Base-by-base conservation (phyloP, 2,888 invertebrate genomes). In the Andrena marginata region DNA sequence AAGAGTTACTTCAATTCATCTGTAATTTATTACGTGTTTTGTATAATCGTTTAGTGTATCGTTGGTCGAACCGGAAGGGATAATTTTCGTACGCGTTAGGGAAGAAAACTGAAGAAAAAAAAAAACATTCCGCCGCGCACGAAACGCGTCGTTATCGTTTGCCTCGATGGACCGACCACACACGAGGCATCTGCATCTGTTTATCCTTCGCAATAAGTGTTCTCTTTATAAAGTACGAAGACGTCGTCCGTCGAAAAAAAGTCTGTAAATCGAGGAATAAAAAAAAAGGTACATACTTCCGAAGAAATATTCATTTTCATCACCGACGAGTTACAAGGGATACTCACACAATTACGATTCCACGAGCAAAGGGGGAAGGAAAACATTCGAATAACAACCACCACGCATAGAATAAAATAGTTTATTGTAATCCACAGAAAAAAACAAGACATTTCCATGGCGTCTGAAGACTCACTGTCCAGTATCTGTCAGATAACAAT, bases 401-500 rank as follows among this genome's bases (percentile, higher is more conserved):
- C 42, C n/a, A 4, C 31, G 29, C 10, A 7, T 82, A 93, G 93
- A 93, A 93, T 93, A 93, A 93, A 93, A 93, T 93, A 93, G 93
- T 93, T 93, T 93, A 93, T 93, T 93, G 91, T 93, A 93, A 93
- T 93, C 90, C 93, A 93, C 93, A 93, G 93, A 90, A 92, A 93
- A 93, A 89, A 92, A 93, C 92, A 92, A 91, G 93, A 93, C 93
- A 92, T 93, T 91, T 89, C 84, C 85, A 90, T 86, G 87, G 93
- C 92, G 93, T 89, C 93, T 92, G 91, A 92, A 90, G 90, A 93
- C 92, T 93, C 92, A 92, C 92, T 92, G 91, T 92, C 89, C 90
- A 90, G 67, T 56, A 90, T 90, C 71, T 67, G 90, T 92, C 93
- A 91, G 90, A 92, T 92, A 93, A 92, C 92, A 93, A 92, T 90